Conservation (phyloP, 2,888 invertebrate species). For the Scaptodrosophila latifasciaeformis region DNA sequence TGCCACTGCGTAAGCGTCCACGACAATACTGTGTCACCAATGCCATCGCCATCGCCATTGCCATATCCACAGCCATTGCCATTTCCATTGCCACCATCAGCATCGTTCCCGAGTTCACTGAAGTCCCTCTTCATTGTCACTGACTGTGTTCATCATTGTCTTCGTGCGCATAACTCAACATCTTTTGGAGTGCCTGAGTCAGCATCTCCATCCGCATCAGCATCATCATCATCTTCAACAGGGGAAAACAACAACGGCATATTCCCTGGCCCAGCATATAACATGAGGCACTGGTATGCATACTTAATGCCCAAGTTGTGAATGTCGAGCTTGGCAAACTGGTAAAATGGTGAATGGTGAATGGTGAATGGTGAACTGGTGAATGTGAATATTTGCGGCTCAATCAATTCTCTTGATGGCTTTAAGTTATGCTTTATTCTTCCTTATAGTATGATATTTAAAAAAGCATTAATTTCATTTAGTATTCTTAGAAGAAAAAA, state of each 20-base stretch:
- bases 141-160: constrained; percentile 24
- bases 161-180: constrained; percentile 57
- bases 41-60: no score
- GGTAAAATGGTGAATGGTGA: no score
- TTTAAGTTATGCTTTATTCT: neutral
- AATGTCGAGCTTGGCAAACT: constrained; percentile 26
- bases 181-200: constrained; percentile 23
- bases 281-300: constrained; percentile 54
- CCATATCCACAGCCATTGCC: no score
- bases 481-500: no score
- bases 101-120: constrained; percentile 43
- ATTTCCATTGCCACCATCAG: constrained; percentile 22
- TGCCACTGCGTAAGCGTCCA: no score
- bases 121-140: constrained; percentile 15
- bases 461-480: constrained; percentile 10
- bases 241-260: no score
- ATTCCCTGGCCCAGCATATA: neutral
- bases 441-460: constrained; percentile 11
- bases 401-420: no score
- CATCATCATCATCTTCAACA: neutral
- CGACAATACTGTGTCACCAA: no score
- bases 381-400: no score
- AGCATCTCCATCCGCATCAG: neutral
- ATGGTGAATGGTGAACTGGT: no score
- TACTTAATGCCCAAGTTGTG: constrained; percentile 65